Base-by-base conservation (phyloP, 2,888 invertebrate genomes). In the Caradrina kadenii region DNA sequence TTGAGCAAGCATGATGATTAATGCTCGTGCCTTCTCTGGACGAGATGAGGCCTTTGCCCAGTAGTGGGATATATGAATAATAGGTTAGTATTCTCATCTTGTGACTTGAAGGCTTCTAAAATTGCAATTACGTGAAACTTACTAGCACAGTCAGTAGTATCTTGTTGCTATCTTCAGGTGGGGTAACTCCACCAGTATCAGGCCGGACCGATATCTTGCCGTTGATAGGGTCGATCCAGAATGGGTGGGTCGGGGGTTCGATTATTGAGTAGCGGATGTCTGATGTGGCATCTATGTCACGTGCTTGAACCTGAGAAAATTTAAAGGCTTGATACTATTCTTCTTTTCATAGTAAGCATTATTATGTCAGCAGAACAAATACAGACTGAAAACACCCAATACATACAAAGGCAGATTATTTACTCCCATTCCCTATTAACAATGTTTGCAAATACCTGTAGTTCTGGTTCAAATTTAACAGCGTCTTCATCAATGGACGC, bases 401-500 rank as follows among this genome's bases (percentile, higher is more conserved):
- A n/a, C n/a, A n/a, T n/a, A n/a, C n/a, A n/a, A n/a, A n/a, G n/a
- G n/a, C n/a, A n/a, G n/a, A n/a, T n/a, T n/a, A n/a, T n/a, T n/a
- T n/a, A n/a, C n/a, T n/a, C n/a, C n/a, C n/a, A n/a, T n/a, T n/a
- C n/a, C n/a, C n/a, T n/a, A n/a, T 31, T 7, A 10, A 13, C 13
- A 3, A 42, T 2, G 11, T 13, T 39, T 39, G 10, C 6, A 5
- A 1, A 64, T 70, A 93, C 94, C 89, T 93, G 91, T 35, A 94
- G 63, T 63, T 98, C 97, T 0, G 99, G 98, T 84, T 98, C 98
- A 83, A 99, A 99, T 79, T 97, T 97, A 3, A 97, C 96, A 0
- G 98, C 97, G 1, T 98, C 98, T 90, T 99, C 99, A 86, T 98
- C 98, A 15, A 99, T 97, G 11, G 98, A 97, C 0, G 98, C 98